A percentile compares a stretch with the other conserved stretches of the same genome.
phyloP scores from a whole-genome alignment of 2,888 invertebrate species.

The Agrochola lota region DNA sequence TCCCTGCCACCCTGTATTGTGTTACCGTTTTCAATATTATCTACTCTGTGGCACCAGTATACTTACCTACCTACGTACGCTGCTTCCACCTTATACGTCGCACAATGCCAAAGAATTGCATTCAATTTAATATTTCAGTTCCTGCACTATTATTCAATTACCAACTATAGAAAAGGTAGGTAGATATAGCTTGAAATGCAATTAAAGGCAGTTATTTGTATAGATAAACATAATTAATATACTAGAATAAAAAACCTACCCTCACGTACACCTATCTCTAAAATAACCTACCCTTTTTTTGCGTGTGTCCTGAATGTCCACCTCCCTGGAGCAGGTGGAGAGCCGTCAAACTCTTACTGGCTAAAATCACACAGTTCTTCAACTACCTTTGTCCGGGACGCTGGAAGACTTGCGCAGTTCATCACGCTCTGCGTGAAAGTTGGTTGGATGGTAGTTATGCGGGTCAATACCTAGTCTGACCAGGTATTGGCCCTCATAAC shows the following conservation, averaged over 20 bases:
- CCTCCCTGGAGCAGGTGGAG: too few relatives aligned
- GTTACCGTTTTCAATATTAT: background rate
- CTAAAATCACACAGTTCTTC: background rate
- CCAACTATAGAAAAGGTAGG: background rate
- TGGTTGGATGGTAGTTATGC: too few relatives aligned
- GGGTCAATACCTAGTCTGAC: too few relatives aligned
- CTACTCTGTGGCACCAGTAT: constrained; percentile 12
- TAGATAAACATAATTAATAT: too few relatives aligned
- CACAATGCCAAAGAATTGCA: constrained; percentile 34
- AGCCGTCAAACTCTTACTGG: background rate
- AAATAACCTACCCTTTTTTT: background rate
- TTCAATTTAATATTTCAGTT: constrained; percentile 27
- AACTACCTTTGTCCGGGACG: background rate
- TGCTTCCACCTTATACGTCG: background rate
- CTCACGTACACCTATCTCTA: too few relatives aligned
- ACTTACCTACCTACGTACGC: background rate
- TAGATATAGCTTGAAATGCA: background rate
- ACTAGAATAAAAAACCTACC: background rate
- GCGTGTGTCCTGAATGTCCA: background rate
- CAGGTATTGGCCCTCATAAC: background rate
- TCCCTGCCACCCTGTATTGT: too few relatives aligned
- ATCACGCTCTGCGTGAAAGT: background rate
- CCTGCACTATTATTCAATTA: constrained; percentile 36
- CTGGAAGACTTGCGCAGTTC: background rate
- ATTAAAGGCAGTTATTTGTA: background rate